Percentiles rank a stretch among this genome's conserved stretches.
Evolutionary conservation across 2,797 vertebrate genomes (phyloP).

Genomic region (Antrozous pallidus): DNA sequence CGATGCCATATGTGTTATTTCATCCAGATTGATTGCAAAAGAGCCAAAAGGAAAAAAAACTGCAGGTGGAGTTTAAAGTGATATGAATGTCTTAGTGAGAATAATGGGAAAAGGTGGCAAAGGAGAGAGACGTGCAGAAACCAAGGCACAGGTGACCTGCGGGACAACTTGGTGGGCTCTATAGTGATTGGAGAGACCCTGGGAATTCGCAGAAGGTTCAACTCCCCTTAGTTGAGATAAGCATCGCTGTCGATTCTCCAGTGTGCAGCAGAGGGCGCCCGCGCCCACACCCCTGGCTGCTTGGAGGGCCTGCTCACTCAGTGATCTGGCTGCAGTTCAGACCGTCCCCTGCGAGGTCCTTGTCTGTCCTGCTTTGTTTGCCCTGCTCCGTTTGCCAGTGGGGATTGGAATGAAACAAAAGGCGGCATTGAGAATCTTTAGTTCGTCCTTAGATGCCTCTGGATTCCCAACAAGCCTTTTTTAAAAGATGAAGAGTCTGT

Average conservation of each 20-base stretch:
- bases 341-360: not conserved
- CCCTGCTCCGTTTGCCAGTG: not conserved
- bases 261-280: slow-evolving; percentile 70
- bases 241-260: not conserved
- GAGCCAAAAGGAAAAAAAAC: not conserved
- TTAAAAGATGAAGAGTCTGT: not conserved
- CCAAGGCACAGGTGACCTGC: not conserved
- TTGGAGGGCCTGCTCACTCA: not conserved
- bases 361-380: not conserved
- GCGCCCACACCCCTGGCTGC: not conserved
- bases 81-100: not conserved
- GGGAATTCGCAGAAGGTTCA: not conserved
- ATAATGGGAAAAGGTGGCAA: not conserved
- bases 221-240: not conserved
- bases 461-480: not conserved
- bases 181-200: not conserved
- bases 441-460: not conserved
- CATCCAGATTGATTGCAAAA: not conserved
- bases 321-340: not conserved
- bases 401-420: not conserved
- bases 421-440: not conserved
- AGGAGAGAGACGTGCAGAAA: not conserved
- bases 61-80: not conserved
- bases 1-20: not conserved
- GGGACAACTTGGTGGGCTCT: not conserved